Base-by-base conservation (phyloP, 1,140 invertebrate species). In the Heliconius hermathena region DNA sequence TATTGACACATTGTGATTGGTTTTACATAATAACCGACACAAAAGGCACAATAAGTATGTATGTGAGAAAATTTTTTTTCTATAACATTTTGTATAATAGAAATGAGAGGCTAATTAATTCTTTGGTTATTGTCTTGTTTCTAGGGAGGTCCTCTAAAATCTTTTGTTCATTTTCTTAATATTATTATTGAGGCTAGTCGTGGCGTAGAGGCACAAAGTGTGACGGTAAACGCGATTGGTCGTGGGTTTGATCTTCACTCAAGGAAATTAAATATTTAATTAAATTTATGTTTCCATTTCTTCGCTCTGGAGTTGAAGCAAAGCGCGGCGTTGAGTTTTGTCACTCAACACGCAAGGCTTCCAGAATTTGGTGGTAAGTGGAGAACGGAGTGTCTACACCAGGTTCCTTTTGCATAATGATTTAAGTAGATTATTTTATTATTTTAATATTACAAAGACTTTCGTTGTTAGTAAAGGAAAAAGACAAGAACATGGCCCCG, bases 1-100 rank as follows among this genome's bases (percentile, higher is more conserved):
- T 66, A 66, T 66, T 66, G 60, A 66, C 60, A 66, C 22, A 66
- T 66, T 66, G 22, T 66, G 13, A 29, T 66, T 66, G 60, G 26
- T 29, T 16, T 66, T 66, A 66, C 60, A 26, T 66, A 66, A 66
- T 66, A 26, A 29, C 60, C 60, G 11, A 29, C 1, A 13, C 60
- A 29, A 66, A 66, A 66, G 60, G 4, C 22, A 66, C 26, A 66
- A 18, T 66, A 66, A 26, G 22, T 26, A 60, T 29, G 22, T 26
- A 60, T 29, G 60, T 66, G 60, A 29, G 60, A 66, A 66, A 29
- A 66, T 66, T 29, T 66, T 29, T 66, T 66, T 66, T 66, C 3
- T 8, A 22, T 57, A 57, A 57, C n/a, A 57, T 22, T 22, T 6
- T 29, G 3, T 60, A 13, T 22, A 60, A 66, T 66, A 29, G 60